Evolutionary conservation across 2,888 invertebrate species (phyloP), one percentile per base, ranked within the genome.

Genomic region (Acronicta alni): DNA sequence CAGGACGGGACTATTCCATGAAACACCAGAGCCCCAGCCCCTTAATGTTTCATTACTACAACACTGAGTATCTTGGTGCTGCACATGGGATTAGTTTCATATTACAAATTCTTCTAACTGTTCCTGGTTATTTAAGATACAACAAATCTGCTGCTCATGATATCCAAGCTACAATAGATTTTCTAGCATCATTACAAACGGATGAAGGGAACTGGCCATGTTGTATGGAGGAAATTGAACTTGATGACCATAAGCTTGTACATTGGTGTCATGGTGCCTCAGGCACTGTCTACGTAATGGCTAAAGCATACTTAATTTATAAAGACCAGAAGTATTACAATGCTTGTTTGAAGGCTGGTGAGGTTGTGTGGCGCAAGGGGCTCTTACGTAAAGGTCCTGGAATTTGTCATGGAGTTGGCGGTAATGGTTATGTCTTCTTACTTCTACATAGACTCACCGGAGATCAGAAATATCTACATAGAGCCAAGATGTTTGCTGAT

Each of bases 211-310:
- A 97, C 85, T 97, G 97, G 88, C 97, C 97, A 0, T 96, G 96
- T 70, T 96, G 97, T 5, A 94, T 96, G 84, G 97, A 96, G 75
- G 97, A 98, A 84, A 89, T 96, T 49, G 90, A 94, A 6, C 80
- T 91, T 37, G 86, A 86, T 41, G 95, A 95, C 3, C 96, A 97
- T 59, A 96, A 97, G 63, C 89, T 98, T 12, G 95, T 98, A 0
- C 98, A 98, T 83, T 98, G 98, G 98, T 98, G 98, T 85, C 98
- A 98, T 84, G 98, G 98, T 0, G 97, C 97, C 10, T 96, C 97
- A 9, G 98, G 98, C 0, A 95, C 96, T 0, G 93, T 98, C 8
- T 98, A 98, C 82, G 86, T 98, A 35, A 95, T 98, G 94, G 97
- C 97, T 1, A 97, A 96, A 86, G 97, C 98, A 0, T 98, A 96